Conservation (phyloP, 2,888 invertebrate species). For the Ctena decussata region DNA sequence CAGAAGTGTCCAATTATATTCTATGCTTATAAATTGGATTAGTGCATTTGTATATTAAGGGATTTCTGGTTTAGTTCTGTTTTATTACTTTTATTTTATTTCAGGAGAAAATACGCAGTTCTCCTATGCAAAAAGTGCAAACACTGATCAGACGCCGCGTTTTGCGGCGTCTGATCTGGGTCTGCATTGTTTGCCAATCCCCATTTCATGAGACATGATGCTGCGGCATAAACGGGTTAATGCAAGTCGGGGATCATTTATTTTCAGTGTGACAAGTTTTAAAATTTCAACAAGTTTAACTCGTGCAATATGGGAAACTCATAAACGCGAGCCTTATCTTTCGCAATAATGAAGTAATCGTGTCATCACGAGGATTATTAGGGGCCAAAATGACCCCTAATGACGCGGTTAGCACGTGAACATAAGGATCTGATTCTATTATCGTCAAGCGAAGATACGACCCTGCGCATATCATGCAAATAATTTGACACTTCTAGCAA, state of each 20-base stretch:
- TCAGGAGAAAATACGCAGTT: too few relatives aligned
- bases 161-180: too few relatives aligned
- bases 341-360: conserved; percentile 41
- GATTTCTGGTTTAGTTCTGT: too few relatives aligned
- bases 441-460: conserved; percentile 2
- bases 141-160: too few relatives aligned
- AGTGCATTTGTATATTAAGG: too few relatives aligned
- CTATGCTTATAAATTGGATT: too few relatives aligned
- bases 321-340: conserved; percentile 28
- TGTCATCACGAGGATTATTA: conserved; percentile 11
- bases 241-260: neutral
- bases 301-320: conserved; percentile 46
- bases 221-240: too few relatives aligned
- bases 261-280: conserved; percentile 3
- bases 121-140: too few relatives aligned
- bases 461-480: conserved; percentile 2
- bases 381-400: conserved; percentile 4
- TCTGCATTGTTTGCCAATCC: too few relatives aligned
- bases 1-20: too few relatives aligned
- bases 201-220: too few relatives aligned
- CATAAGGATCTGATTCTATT: conserved; percentile 31
- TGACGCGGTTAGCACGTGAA: conserved; percentile 5
- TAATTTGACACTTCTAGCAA: conserved; percentile 16
- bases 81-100: too few relatives aligned
- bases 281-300: conserved; percentile 36